These are phyloP conservation scores for Palythoa grandiflora DNA, from an alignment of 92 coral and sea anemone genomes.

Conservation along the genomic window DNA sequence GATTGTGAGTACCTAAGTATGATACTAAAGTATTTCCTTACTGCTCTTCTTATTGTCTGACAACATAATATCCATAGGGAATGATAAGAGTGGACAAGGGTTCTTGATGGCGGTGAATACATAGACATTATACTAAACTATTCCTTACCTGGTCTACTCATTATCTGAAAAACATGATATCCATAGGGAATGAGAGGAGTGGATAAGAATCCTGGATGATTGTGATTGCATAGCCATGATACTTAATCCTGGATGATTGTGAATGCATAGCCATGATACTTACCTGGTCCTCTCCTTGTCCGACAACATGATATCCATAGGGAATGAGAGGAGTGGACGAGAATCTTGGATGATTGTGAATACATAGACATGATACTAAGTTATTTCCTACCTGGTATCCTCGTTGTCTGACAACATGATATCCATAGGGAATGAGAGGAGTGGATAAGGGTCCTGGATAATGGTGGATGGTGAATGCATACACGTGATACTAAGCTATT, in stretches of 20 bases:
- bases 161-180: slow-evolving; percentile 39
- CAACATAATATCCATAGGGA: slow-evolving; percentile 62
- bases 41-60: slow-evolving; percentile 66
- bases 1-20: too few relatives aligned
- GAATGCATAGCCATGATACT: too few relatives aligned
- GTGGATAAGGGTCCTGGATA: slow-evolving; percentile 54
- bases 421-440: slow-evolving; percentile 85
- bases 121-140: too few relatives aligned
- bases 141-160: slow-evolving; percentile 66
- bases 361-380: too few relatives aligned
- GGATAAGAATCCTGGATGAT: too few relatives aligned
- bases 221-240: too few relatives aligned
- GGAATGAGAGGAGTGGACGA: slow-evolving; percentile 40
- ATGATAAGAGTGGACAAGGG: slow-evolving; percentile 53
- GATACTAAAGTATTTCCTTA: too few relatives aligned
- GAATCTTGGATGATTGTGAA: slow-evolving; percentile 41
- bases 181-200: too few relatives aligned
- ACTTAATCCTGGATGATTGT: too few relatives aligned
- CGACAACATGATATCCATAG: slow-evolving; percentile 66
- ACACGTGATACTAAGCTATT: too few relatives aligned
- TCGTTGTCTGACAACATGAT: slow-evolving; percentile 75
- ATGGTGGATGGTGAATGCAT: too few relatives aligned
- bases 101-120: slow-evolving; percentile 32
- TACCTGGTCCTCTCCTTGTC: slow-evolving; percentile 76
- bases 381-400: slow-evolving; percentile 58